Evolutionary conservation across 1,140 invertebrate species (phyloP).

Genomic region (Drosophila arizonae): DNA sequence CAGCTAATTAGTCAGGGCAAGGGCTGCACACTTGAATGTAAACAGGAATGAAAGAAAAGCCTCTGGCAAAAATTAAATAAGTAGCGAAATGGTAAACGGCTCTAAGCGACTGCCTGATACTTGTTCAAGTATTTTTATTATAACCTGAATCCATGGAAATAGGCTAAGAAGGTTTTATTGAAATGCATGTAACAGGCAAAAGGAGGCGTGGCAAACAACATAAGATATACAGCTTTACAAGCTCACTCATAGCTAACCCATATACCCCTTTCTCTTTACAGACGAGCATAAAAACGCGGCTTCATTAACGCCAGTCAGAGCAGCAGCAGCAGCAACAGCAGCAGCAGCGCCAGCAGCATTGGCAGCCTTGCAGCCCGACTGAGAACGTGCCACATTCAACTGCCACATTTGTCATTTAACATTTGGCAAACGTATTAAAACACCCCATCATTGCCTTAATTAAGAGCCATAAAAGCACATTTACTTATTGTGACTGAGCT

Average conservation of each 20-base stretch:
- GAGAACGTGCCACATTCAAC: conserved; percentile 38
- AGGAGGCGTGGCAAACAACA: no score
- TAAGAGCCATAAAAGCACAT: conserved; percentile 83
- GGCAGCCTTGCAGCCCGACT: background rate
- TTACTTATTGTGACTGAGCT: conserved; percentile 73
- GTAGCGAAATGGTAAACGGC: no score
- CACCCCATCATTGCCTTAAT: conserved; percentile 83
- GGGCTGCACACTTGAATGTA: conserved; percentile 12
- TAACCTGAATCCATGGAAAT: no score
- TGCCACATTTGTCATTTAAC: conserved; percentile 78
- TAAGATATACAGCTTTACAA: no score
- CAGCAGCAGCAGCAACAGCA: conserved; percentile 2
- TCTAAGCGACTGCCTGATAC: no score
- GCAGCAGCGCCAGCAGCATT: conserved; percentile 9
- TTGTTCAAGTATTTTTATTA: no score
- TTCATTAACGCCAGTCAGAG: conserved; percentile 53
- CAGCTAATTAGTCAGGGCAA: conserved; percentile 35
- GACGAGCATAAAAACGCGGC: conserved; percentile 36
- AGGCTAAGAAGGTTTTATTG: no score
- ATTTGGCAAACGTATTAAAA: conserved; percentile 83
- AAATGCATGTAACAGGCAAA: no score
- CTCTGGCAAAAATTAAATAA: conserved; percentile 2
- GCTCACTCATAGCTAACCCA: no score
- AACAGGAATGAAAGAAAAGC: conserved; percentile 22
- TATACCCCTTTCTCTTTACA: background rate